phyloP scores from a whole-genome alignment of 2,797 vertebrate genomes.

The Esox masquinongy region DNA sequence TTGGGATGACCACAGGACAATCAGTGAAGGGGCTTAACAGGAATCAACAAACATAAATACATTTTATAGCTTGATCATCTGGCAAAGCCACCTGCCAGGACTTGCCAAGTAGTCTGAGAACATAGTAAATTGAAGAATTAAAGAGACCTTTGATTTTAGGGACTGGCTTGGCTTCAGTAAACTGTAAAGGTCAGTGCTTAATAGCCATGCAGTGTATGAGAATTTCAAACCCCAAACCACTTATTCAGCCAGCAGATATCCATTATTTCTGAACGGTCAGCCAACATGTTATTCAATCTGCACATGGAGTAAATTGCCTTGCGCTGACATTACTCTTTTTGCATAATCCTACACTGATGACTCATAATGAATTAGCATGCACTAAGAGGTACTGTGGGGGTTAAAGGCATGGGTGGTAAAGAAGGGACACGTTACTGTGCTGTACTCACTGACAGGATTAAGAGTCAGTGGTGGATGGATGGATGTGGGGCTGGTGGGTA shows the following conservation, averaged over 20 bases:
- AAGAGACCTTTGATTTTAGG: not conserved
- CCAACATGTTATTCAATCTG: conserved; percentile 45
- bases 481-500: conserved; percentile 20
- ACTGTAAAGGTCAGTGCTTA: not conserved
- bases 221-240: not conserved
- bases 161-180: not conserved
- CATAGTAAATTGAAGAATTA: not conserved
- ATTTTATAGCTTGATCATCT: too few relatives aligned
- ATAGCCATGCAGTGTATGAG: not conserved
- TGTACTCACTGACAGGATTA: conserved; percentile 64
- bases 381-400: conserved; percentile 44
- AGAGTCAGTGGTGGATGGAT: conserved; percentile 49
- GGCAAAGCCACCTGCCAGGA: too few relatives aligned
- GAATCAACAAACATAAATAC: not conserved
- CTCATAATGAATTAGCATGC: conserved; percentile 53
- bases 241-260: conserved; percentile 15
- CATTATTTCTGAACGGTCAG: conserved; percentile 33
- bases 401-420: conserved; percentile 65
- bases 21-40: not conserved
- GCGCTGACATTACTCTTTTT: conserved; percentile 58
- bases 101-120: too few relatives aligned
- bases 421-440: conserved; percentile 58
- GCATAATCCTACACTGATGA: conserved; percentile 67
- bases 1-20: not conserved
- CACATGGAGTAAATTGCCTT: conserved; percentile 52